Conservation (phyloP, 2,888 invertebrate genomes). For the Dione juno region DNA sequence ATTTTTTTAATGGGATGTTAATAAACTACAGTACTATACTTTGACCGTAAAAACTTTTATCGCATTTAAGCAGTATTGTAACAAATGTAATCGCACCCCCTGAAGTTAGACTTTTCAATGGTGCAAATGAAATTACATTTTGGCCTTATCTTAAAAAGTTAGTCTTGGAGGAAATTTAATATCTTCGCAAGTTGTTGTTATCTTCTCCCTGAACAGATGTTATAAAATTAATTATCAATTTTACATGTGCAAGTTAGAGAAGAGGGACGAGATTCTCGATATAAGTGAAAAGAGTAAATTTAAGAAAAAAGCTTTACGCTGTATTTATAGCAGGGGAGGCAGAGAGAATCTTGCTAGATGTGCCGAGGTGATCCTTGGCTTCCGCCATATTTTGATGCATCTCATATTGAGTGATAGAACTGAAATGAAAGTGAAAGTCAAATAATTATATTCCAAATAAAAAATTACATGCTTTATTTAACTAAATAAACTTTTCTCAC, state of each 20-base stretch:
- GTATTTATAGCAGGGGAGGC: too few relatives aligned
- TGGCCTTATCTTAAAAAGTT: conserved; percentile 45
- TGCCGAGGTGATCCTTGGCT: too few relatives aligned
- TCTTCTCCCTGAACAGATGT: conserved; percentile 29
- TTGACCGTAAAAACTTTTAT: conserved; percentile 22
- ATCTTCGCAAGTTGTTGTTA: conserved; percentile 40
- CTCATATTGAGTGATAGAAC: too few relatives aligned
- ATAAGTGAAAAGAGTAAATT: background rate
- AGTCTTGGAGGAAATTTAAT: conserved; percentile 46
- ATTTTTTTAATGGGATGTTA: conserved; percentile 6
- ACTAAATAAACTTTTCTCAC: too few relatives aligned
- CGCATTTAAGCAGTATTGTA: conserved; percentile 26
- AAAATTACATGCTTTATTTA: too few relatives aligned
- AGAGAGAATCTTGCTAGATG: too few relatives aligned
- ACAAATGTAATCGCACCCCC: conserved; percentile 25
- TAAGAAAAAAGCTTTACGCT: too few relatives aligned
- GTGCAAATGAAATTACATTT: conserved; percentile 45
- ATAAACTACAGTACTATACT: conserved; percentile 11
- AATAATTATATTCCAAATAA: too few relatives aligned
- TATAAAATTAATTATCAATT: conserved; percentile 30
- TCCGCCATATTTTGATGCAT: too few relatives aligned
- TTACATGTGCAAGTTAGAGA: conserved; percentile 12
- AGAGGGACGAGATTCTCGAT: background rate
- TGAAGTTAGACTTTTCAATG: conserved; percentile 39
- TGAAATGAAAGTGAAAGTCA: too few relatives aligned